These are phyloP conservation scores for Nothobranchius furzeri DNA, from an alignment of 2,113 vertebrate genomes.

Conservation along the genomic window DNA sequence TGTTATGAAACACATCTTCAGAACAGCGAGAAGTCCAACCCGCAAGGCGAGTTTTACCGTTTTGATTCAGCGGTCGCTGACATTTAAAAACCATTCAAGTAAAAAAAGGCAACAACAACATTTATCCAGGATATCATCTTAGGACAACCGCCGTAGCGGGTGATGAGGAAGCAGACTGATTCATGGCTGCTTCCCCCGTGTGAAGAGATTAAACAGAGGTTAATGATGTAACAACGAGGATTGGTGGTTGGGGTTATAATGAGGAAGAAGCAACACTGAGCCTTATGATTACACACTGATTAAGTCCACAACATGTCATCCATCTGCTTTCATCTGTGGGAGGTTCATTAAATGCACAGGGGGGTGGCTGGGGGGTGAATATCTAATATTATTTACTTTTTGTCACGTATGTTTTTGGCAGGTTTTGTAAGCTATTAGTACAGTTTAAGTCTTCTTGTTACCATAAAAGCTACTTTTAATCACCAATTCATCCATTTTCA, in stretches of 20 bases:
- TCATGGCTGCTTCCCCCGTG: conserved; percentile 42
- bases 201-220: conserved; percentile 68
- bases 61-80: not conserved
- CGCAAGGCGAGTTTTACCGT: not conserved
- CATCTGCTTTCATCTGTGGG: conserved; percentile 47
- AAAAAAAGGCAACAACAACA: not conserved
- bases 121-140: conserved; percentile 8
- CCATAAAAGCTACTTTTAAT: no score
- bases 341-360: not conserved
- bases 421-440: no score
- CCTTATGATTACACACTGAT: conserved; percentile 71
- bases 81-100: conserved; percentile 18
- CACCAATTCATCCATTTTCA: no score
- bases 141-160: conserved; percentile 15
- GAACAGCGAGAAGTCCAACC: not conserved
- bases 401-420: no score
- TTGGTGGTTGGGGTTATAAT: conserved; percentile 58
- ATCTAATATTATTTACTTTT: no score
- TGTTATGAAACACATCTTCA: not conserved
- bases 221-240: conserved; percentile 70
- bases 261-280: conserved; percentile 33
- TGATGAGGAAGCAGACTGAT: conserved; percentile 43
- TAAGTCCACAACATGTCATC: conserved; percentile 61
- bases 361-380: no score
- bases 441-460: no score